Conservation (phyloP, 2,797 vertebrate genomes). For the Lutjanus argentimaculatus region DNA sequence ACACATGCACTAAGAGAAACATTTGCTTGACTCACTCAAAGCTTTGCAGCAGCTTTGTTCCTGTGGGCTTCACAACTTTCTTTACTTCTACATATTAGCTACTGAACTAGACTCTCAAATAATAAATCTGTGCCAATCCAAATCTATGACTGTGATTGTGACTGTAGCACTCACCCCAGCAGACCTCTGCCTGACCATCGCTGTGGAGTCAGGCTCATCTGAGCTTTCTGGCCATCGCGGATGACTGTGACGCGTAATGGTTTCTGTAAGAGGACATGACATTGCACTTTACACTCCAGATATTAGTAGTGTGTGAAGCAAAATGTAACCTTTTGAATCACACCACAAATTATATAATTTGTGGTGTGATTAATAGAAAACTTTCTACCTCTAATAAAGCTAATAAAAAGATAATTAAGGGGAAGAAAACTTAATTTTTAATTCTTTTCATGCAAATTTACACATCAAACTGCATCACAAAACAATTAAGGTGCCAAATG, state of each 20-base stretch:
- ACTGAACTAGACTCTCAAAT: background rate
- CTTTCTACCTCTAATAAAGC: background rate
- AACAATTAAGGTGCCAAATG: background rate
- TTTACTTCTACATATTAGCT: conserved; percentile 9
- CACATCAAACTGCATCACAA: background rate
- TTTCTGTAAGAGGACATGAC: conserved; percentile 83
- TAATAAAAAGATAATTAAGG: background rate
- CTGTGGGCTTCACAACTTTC: background rate
- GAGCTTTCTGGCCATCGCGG: conserved; percentile 87
- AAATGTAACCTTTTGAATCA: background rate
- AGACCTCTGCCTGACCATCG: conserved; percentile 95
- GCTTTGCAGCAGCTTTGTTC: background rate
- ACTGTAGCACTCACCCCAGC: conserved; percentile 88
- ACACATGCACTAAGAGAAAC: background rate
- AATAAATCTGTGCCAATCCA: background rate
- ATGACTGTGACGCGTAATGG: conserved; percentile 89
- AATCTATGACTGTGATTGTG: background rate
- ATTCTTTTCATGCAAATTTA: background rate
- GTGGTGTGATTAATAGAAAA: background rate
- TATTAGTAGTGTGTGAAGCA: background rate
- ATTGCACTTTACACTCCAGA: conserved; percentile 5
- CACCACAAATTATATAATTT: background rate
- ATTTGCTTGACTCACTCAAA: background rate
- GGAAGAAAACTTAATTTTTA: background rate
- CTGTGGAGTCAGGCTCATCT: conserved; percentile 91